Base-by-base conservation (phyloP, 2,113 vertebrate species). In the Semnornis frantzii region DNA sequence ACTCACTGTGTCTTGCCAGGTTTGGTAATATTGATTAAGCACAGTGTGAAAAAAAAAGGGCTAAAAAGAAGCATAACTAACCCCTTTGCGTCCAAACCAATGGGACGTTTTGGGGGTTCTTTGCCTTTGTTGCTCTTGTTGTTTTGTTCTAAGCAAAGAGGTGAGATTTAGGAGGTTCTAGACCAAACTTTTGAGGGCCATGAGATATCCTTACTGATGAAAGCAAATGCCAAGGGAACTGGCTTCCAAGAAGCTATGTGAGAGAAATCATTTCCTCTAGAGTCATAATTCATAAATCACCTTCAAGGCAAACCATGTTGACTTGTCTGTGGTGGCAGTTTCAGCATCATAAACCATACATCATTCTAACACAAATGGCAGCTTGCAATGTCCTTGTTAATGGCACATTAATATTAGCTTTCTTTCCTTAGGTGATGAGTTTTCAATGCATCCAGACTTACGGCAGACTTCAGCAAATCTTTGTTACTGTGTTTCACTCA, bases 211-310 rank as follows among this genome's bases (percentile, higher is more conserved):
- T 81, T 83, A 52, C n/a, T 82, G 33, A 85, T 31, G 59, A 85
- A 92, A 90, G 15, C 17, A 82, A 86, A 82, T 69, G 23, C 12
- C 42, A 77, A 58, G 27, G 33, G 46, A 80, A 80, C 31, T 46
- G 69, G 46, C 50, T 92, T 92, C 58, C 69, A 94, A 50, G 54
- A 92, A 93, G 37, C 21, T 74, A 9, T 70, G 25, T 57, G 66
- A 94, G 46, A 84, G 33, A 87, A 94, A 89, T 84, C 5, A 73
- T 90, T 95, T 96, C 72, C 57, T 77, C 69, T 69, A 55, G 50
- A 83, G 30, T 90, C 71, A 85, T 65, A 75, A 87, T 85, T 87
- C 91, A 96, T 93, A 93, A 96, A 94, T 96, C 75, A 87, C 80
- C 75, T 90, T 93, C 92, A 94, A 87, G 59, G 76, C 65, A 96